A percentile compares a stretch with the other conserved stretches of the same genome.
phyloP scores from a whole-genome alignment of 2,888 invertebrate genomes.

The Standfussiana lucernea region DNA sequence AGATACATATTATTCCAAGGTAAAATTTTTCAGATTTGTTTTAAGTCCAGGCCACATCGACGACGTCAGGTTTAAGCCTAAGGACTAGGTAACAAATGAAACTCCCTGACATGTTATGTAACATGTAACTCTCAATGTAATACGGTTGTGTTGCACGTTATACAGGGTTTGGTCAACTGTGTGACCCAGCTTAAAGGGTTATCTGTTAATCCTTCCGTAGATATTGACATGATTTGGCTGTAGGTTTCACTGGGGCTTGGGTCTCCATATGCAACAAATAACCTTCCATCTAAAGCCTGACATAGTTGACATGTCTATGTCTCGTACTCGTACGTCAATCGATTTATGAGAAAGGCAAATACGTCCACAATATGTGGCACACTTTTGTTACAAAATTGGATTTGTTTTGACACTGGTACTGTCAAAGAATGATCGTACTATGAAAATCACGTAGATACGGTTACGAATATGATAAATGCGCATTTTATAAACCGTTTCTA shows the following conservation, averaged over 20 bases:
- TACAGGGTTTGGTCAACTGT: neutral
- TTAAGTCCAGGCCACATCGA: neutral
- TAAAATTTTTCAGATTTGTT: neutral
- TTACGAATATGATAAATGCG: slow-evolving; percentile 6
- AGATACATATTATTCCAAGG: neutral
- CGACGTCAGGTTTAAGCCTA: neutral
- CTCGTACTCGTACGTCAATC: slow-evolving; percentile 11
- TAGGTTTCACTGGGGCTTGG: neutral
- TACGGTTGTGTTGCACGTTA: neutral
- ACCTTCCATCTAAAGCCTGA: neutral
- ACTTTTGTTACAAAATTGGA: neutral
- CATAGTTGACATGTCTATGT: slow-evolving; percentile 4
- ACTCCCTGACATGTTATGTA: neutral
- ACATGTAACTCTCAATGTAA: neutral
- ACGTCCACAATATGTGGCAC: no score
- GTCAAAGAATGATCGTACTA: neutral
- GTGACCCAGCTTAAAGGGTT: neutral
- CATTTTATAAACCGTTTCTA: slow-evolving; percentile 32
- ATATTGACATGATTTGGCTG: slow-evolving; percentile 7
- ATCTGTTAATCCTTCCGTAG: slow-evolving; percentile 9
- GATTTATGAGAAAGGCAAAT: neutral
- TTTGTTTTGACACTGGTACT: neutral
- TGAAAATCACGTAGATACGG: no score
- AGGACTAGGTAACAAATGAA: neutral
- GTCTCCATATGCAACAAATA: slow-evolving; percentile 20